Evolutionary conservation across 2,888 invertebrate species (phyloP), one percentile per base, ranked within the genome.

Genomic region (Leucoma salicis): DNA sequence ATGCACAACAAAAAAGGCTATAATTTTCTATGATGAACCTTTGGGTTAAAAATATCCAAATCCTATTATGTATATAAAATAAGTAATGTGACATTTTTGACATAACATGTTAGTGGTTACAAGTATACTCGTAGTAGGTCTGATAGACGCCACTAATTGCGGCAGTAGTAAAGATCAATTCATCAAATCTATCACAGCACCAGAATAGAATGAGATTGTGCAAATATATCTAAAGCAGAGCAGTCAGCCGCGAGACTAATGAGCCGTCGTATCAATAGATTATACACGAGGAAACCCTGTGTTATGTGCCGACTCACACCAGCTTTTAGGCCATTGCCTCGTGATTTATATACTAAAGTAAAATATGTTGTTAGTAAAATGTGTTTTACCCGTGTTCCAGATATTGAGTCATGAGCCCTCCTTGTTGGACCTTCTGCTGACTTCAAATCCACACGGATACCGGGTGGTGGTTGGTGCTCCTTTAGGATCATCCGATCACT

Each of bases 171-270:
- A 37, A 38, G 32, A 11, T 40, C 37, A 46, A 57, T 57, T 61
- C 46, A 60, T 60, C 61, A 57, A 56, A 51, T 29, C 49, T 60
- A 60, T 56, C 61, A 48, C 32, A 27, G 34, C 28, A 35, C 43
- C 28, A 44, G 36, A 34, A 47, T 50, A 39, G 11, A n/a, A n/a
- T n/a, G n/a, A n/a, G 29, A 42, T 53, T 50, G 49, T 48, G 40
- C 43, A 61, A 59, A 57, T 61, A 29, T 61, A 29, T 51, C 38
- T 51, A 43, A 37, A 59, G 34, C 42, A 38, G 28, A 42, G 44
- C 46, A 51, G 59, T 49, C 41, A 40, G 44, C 41, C 13, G 27
- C 14, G 31, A 60, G 57, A 59, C 46, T 57, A 57, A 61, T 53
- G 58, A 61, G 46, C 48, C 46, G 57, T 46, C 44, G 46, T 35